Percentiles rank a stretch among this genome's conserved stretches.
Conservation (phyloP, 2,888 invertebrate genomes). For the Choreutis nemorana region DNA sequence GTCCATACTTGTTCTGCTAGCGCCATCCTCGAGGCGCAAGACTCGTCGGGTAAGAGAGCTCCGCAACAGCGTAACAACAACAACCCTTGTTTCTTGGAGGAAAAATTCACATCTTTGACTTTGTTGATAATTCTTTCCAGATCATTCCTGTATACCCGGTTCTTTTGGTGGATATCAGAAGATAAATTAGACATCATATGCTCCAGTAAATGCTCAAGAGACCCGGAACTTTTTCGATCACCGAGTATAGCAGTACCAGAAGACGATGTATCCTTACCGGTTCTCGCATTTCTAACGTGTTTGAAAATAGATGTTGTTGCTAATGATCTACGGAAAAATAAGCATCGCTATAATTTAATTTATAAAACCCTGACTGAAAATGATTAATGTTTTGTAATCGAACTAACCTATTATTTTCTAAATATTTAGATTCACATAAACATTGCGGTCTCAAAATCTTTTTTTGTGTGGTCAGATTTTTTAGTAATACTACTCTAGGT, state of each 20-base stretch:
- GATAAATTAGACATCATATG: slow-evolving; percentile 41
- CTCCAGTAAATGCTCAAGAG: slow-evolving; percentile 38
- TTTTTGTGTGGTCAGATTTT: slow-evolving; percentile 16
- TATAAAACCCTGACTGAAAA: no score
- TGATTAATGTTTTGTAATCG: no score
- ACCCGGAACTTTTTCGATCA: slow-evolving; percentile 9
- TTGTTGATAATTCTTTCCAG: slow-evolving; percentile 34
- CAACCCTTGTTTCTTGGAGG: slow-evolving; percentile 46
- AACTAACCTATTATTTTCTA: slow-evolving; percentile 5
- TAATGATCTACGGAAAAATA: slow-evolving; percentile 1
- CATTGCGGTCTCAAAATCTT: slow-evolving; percentile 9
- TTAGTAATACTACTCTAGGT: slow-evolving; percentile 19
- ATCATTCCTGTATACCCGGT: slow-evolving; percentile 55
- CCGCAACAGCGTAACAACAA: slow-evolving; percentile 65
- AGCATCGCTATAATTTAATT: neutral
- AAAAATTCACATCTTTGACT: slow-evolving; percentile 40
- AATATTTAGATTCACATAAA: slow-evolving; percentile 11
- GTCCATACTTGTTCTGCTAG: slow-evolving; percentile 65
- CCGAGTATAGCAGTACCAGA: no score
- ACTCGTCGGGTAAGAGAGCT: slow-evolving; percentile 59
- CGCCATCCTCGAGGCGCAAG: slow-evolving; percentile 41
- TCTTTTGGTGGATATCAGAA: slow-evolving; percentile 45
- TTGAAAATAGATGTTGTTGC: slow-evolving; percentile 1
- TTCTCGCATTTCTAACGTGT: no score
- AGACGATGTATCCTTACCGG: no score